Base-by-base conservation (phyloP, 2,797 vertebrate genomes). In the Fratercula arctica region DNA sequence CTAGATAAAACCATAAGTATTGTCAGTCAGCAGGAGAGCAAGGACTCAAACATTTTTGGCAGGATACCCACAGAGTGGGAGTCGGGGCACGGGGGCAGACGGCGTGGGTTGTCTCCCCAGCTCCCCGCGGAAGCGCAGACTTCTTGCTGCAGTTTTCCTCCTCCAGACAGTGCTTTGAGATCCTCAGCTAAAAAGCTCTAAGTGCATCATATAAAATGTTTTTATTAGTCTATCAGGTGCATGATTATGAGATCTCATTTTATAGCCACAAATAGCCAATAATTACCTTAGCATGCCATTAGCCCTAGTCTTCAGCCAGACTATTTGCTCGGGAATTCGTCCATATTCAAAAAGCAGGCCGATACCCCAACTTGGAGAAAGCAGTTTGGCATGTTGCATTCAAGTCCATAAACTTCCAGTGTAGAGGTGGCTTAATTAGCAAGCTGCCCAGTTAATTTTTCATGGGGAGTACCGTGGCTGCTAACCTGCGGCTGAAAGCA, bases 381-480 rank as follows among this genome's bases (percentile, higher is more conserved):
- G 39, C 48, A 63, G n/a, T 82, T 77, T 25, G 23, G 86, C 81
- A 84, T 5, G 1, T 26, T 85, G 67, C 64, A 63, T 90, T 60
- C 50, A 84, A 68, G 76, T 93, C 83, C 93, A 85, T 97, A 97
- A 95, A 96, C 61, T 95, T 91, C 82, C 70, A 88, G 82, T 77
- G 79, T 90, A 96, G 61, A 50, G 79, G 91, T 83, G 85, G 76
- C 89, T 97, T 98, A 95, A 97, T 97, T 93, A 97, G 95, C 91
- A 93, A 93, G 84, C 68, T 91, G 75, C 85, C 79, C 88, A 85
- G 88, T 96, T 95, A 96, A 90, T 94, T 93, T 96, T 96, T 93
- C 85, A 92, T 63, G 59, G 82, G 33, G 73, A 92, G 48, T 92
- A 69, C 90, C 66, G 25, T 3, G 8, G 80, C 85, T 94, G 83